These are phyloP conservation scores for Pollenia griseotomentosa DNA, from an alignment of 2,888 invertebrate species.

Conservation along the genomic window DNA sequence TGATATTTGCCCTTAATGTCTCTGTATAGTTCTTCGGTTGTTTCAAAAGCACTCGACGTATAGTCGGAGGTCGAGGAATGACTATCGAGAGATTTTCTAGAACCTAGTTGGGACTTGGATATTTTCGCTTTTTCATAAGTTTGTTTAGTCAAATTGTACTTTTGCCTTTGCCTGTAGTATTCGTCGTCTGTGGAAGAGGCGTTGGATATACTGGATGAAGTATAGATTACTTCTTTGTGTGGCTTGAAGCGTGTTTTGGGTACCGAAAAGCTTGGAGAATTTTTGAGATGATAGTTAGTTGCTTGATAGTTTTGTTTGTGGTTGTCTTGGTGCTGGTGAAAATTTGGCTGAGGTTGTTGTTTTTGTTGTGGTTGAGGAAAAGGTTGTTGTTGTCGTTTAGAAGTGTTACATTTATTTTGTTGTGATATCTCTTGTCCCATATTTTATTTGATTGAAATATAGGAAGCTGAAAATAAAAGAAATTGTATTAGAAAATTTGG, in stretches of 20 bases:
- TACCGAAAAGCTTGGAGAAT: conserved; percentile 51
- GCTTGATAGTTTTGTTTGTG: conserved; percentile 72
- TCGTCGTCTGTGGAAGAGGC: conserved; percentile 78
- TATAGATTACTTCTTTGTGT: conserved; percentile 77
- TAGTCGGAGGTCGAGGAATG: conserved; percentile 72
- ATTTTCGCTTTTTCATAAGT: conserved; percentile 79
- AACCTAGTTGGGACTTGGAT: conserved; percentile 70
- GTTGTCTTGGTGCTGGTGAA: conserved; percentile 57
- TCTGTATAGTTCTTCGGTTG: conserved; percentile 54
- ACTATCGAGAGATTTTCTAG: conserved; percentile 66
- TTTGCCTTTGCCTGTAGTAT: conserved; percentile 78
- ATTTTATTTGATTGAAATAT: conserved; percentile 80
- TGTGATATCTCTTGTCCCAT: conserved; percentile 85
- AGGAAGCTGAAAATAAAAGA: conserved; percentile 76
- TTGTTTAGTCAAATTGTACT: conserved; percentile 79
- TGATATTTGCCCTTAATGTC: conserved; percentile 63
- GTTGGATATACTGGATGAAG: conserved; percentile 78
- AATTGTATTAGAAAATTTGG: background rate
- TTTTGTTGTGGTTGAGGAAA: conserved; percentile 69
- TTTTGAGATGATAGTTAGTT: conserved; percentile 50
- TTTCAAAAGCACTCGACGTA: conserved; percentile 64
- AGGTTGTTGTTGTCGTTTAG: conserved; percentile 78
- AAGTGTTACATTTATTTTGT: conserved; percentile 79
- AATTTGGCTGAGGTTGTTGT: conserved; percentile 59
- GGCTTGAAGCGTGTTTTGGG: conserved; percentile 72